phyloP scores from a whole-genome alignment of 2,888 invertebrate species.

The Antheraea assamensis region DNA sequence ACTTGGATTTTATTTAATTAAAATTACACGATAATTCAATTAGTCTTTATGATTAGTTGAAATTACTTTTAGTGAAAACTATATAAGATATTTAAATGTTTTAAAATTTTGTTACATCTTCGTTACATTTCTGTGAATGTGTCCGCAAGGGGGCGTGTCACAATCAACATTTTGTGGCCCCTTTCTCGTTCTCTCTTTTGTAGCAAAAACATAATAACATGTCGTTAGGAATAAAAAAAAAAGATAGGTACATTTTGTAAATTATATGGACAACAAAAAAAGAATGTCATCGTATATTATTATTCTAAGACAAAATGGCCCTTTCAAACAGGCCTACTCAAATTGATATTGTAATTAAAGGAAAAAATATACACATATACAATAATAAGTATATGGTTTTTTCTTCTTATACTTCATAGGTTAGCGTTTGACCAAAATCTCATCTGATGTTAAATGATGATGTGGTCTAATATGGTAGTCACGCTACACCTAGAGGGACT shows the following conservation, averaged over 20 bases:
- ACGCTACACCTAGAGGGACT: no score
- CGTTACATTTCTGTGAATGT: constrained; percentile 16
- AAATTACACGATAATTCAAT: background rate
- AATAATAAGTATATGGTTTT: no score
- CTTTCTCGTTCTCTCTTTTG: constrained; percentile 19
- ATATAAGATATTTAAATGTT: background rate
- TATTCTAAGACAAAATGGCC: background rate
- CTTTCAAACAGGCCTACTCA: background rate
- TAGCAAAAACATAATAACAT: constrained; percentile 24
- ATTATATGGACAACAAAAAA: constrained; percentile 13
- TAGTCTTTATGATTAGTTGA: background rate
- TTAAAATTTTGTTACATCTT: constrained; percentile 15
- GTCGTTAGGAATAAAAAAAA: constrained; percentile 18
- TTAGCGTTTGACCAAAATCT: no score
- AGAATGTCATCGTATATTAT: background rate
- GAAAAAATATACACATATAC: no score
- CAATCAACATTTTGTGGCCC: constrained; percentile 24
- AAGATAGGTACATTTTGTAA: constrained; percentile 16
- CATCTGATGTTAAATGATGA: no score
- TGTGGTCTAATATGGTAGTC: no score
- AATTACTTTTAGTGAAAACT: background rate
- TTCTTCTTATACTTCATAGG: no score
- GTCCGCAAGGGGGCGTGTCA: constrained; percentile 23
- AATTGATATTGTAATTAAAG: no score
- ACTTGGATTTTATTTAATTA: background rate